Evolutionary conservation across 2,113 vertebrate genomes (phyloP), one percentile per base, ranked within the genome.

Genomic region (Gasterosteus nipponicus): DNA sequence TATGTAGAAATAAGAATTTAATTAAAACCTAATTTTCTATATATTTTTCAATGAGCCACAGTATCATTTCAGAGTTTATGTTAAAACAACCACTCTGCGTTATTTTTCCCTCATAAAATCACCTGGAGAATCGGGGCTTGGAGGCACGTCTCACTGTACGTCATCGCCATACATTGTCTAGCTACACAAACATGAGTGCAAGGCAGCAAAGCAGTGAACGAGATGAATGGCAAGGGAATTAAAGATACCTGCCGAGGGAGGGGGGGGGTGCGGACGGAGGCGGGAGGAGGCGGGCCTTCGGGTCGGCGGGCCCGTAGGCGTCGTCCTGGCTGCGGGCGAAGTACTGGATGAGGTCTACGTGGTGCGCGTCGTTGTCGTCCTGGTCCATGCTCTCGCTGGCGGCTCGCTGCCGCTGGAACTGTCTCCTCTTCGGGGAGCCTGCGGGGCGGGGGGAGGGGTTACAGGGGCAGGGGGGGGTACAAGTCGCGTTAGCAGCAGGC

Each of bases 201-300:
- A 81, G 78, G 82, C 80, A 87, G 90, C 86, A 78, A 91, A 91
- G 91, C 91, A 84, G 90, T 90, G 88, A 78, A 89, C 84, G 77
- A 90, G 91, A 95, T 95, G 94, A 93, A 93, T 94, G 93, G 90
- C 87, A 93, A 95, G 92, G 92, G 89, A 95, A 95, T 95, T 95
- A 95, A 98, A 97, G 95, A 97, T 98, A 97, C 97, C 97, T 99
- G 97, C 97, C 96, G 93, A 98, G 96, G 95, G 96, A 93, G 89
- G 96, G 96, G 90, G 96, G 91, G 81, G 96, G 96, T 87, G 96
- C 95, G 87, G 95, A 80, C 4, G 96, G 94, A 77, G 95, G 91
- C 53, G 96, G 93, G 82, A 94, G 93, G 86, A 95, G 93, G 72
- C 86, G 86, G 11, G 91, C 59, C 60, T 87, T 70, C 54, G 90